Evolutionary conservation across 2,113 vertebrate species (phyloP).

Genomic region (Gambusia holbrooki): DNA sequence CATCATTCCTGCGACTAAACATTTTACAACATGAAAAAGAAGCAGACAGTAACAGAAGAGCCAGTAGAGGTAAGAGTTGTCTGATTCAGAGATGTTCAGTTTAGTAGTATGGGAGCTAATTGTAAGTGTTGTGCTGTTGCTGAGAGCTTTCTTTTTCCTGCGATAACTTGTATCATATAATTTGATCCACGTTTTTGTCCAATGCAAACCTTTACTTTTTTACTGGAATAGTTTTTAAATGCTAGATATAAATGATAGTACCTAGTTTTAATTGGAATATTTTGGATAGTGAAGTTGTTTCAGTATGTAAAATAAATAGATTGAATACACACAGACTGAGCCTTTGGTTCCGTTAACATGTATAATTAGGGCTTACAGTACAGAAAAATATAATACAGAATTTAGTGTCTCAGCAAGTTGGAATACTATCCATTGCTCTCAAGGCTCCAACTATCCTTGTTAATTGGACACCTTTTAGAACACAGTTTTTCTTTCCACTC

Average conservation of each 20-base stretch:
- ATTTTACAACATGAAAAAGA: constrained; percentile 60
- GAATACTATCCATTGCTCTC: not conserved
- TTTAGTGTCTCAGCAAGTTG: not conserved
- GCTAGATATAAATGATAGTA: not conserved
- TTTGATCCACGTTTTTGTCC: not conserved
- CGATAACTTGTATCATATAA: not conserved
- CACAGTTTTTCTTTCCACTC: not conserved
- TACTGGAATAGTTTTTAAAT: not conserved
- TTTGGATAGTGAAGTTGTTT: not conserved
- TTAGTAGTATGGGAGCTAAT: not conserved
- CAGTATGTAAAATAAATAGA: no score
- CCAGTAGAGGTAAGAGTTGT: constrained; percentile 39
- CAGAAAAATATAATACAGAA: not conserved
- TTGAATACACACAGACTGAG: no score
- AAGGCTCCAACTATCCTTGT: not conserved
- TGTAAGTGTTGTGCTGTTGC: not conserved
- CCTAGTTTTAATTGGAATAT: not conserved
- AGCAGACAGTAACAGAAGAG: constrained; percentile 6
- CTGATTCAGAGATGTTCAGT: not conserved
- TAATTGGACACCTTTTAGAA: not conserved
- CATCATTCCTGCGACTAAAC: not conserved
- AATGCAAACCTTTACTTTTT: not conserved
- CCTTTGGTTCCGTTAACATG: not conserved
- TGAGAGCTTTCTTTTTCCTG: not conserved
- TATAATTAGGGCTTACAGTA: not conserved